A percentile compares a stretch with the other conserved stretches of the same genome.
phyloP scores from a whole-genome alignment of 2,113 vertebrate species.

The Oenanthe oenanthe region DNA sequence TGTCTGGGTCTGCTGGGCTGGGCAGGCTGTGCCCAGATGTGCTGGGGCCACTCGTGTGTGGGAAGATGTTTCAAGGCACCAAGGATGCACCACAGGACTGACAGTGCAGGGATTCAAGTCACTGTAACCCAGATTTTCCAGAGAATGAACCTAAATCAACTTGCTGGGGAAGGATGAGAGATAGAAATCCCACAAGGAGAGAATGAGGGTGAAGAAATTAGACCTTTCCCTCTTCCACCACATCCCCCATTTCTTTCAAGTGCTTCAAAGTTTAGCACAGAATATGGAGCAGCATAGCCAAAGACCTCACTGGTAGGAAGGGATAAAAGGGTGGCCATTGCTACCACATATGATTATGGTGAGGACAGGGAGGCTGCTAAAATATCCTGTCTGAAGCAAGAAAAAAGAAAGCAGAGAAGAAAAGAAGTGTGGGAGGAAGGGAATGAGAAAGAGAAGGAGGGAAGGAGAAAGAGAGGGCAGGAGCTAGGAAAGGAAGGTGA shows the following conservation, averaged over 20 bases:
- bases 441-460: background rate
- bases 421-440: background rate
- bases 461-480: background rate
- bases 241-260: background rate
- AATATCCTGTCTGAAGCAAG: background rate
- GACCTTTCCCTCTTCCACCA: background rate
- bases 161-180: background rate
- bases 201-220: background rate
- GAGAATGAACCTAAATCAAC: accelerated
- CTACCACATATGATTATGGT: background rate
- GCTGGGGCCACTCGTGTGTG: accelerated
- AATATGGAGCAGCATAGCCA: background rate
- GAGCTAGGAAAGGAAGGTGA: background rate
- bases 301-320: background rate
- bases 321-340: background rate
- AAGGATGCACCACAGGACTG: too few relatives aligned
- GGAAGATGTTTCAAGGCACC: background rate
- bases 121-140: background rate
- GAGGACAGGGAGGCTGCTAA: background rate
- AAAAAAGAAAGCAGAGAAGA: background rate
- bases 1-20: background rate
- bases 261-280: background rate
- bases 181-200: background rate
- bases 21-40: background rate
- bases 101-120: background rate